These are phyloP conservation scores for Eustalomyia histrio DNA, from an alignment of 2,888 invertebrate genomes.

Conservation along the genomic window DNA sequence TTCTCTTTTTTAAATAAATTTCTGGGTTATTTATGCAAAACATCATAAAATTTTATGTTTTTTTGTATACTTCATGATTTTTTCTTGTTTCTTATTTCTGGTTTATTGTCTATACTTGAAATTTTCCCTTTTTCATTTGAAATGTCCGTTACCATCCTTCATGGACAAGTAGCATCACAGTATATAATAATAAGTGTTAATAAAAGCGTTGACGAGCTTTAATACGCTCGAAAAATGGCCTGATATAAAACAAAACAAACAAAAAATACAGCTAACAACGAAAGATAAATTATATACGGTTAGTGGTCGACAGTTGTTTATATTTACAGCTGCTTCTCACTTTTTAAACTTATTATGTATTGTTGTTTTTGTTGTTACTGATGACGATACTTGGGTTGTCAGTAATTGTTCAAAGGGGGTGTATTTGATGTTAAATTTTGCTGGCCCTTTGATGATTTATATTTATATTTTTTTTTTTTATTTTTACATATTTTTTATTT, in stretches of 20 bases:
- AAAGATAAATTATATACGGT: constrained; percentile 51
- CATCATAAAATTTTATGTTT: constrained; percentile 3
- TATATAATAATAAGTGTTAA: constrained; percentile 53
- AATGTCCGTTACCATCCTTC: neutral
- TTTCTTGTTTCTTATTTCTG: neutral
- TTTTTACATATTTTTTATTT: neutral
- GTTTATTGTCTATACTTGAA: constrained; percentile 14
- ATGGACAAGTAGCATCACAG: constrained; percentile 3
- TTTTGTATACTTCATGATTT: constrained; percentile 1
- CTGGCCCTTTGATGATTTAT: constrained; percentile 58
- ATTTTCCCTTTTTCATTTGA: neutral
- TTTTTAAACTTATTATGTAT: neutral
- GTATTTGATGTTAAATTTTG: constrained; percentile 30
- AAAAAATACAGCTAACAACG: constrained; percentile 8
- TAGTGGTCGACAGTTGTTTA: constrained; percentile 45
- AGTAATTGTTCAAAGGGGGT: constrained; percentile 51
- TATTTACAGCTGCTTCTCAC: constrained; percentile 44
- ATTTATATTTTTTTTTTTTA: constrained; percentile 27
- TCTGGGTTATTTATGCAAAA: constrained; percentile 24
- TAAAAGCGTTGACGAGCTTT: constrained; percentile 63
- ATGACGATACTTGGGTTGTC: constrained; percentile 27
- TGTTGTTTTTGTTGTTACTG: constrained; percentile 11
- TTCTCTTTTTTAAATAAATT: constrained; percentile 10
- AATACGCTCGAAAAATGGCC: constrained; percentile 45
- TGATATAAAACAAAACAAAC: neutral